phyloP scores from a whole-genome alignment of 2,113 vertebrate genomes.

The Dendropsophus ebraccatus region DNA sequence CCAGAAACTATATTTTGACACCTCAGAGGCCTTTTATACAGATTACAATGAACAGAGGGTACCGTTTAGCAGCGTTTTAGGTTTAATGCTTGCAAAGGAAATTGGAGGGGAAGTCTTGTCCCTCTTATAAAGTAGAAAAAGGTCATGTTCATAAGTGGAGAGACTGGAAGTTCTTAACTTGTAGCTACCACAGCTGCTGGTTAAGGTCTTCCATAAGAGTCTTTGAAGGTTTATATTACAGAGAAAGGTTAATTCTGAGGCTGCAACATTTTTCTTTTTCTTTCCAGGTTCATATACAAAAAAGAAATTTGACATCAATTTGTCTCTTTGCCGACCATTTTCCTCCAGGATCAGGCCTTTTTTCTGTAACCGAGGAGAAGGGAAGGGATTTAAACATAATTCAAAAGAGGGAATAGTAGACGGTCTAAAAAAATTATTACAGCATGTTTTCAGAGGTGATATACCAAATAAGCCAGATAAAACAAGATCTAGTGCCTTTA shows the following conservation, averaged over 20 bases:
- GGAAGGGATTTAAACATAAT: background rate
- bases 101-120: slow-evolving; percentile 37
- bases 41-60: slow-evolving; percentile 36
- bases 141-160: slow-evolving; percentile 37
- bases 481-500: background rate
- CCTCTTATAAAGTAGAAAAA: slow-evolving; percentile 36
- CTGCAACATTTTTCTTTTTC: slow-evolving; percentile 34
- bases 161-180: slow-evolving; percentile 46
- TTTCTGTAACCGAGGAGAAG: background rate
- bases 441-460: slow-evolving; percentile 4
- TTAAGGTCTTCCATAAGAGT: slow-evolving; percentile 44
- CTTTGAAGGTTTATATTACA: slow-evolving; percentile 54
- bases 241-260: slow-evolving; percentile 53
- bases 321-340: slow-evolving; percentile 25
- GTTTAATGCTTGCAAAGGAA: slow-evolving; percentile 18
- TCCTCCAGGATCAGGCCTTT: background rate
- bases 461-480: background rate
- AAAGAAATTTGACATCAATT: slow-evolving; percentile 48
- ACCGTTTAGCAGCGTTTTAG: slow-evolving; percentile 25
- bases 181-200: slow-evolving; percentile 36
- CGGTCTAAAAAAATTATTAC: background rate
- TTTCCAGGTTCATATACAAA: slow-evolving; percentile 37
- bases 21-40: slow-evolving; percentile 3
- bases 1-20: slow-evolving; percentile 6
- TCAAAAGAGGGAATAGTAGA: background rate